Evolutionary conservation across 2,113 vertebrate species (phyloP).

Genomic region (Stigmatopora argus): DNA sequence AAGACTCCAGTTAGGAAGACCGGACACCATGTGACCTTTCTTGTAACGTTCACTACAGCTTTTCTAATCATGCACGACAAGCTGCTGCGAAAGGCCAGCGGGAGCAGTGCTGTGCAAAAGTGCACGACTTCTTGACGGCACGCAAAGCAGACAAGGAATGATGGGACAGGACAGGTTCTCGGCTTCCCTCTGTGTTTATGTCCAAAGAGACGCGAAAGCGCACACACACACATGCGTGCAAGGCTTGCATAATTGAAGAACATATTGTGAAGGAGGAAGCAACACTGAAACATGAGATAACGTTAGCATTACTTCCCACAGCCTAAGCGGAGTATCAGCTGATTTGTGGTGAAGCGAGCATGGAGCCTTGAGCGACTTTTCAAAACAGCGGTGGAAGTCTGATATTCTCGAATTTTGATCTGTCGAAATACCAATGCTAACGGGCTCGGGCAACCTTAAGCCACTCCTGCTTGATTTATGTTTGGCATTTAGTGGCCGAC

Average conservation of each 20-base stretch:
- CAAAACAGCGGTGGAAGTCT: background rate
- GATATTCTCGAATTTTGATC: background rate
- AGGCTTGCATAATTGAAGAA: conserved; percentile 59
- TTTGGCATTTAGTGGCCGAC: conserved; percentile 11
- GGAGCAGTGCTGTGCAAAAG: background rate
- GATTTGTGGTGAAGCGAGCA: conserved; percentile 19
- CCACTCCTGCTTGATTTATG: background rate
- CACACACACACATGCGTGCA: background rate
- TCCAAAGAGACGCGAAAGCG: conserved; percentile 40
- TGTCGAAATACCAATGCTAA: conserved; percentile 4
- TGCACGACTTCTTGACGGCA: background rate
- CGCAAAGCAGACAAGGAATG: background rate
- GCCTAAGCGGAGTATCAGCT: conserved; percentile 41
- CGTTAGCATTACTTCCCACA: conserved; percentile 36
- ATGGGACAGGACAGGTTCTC: conserved; percentile 14
- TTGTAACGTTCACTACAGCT: conserved; percentile 29
- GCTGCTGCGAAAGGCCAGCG: conserved; percentile 8
- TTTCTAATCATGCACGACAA: conserved; percentile 25
- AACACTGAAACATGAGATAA: conserved; percentile 55
- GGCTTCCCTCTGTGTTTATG: conserved; percentile 37
- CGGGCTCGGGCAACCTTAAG: conserved; percentile 6
- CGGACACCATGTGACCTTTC: conserved; percentile 35
- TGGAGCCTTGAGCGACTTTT: conserved; percentile 9
- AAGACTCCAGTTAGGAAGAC: conserved; percentile 21
- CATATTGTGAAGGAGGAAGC: conserved; percentile 52